Evolutionary conservation across 2,797 vertebrate genomes (phyloP).

Genomic region (Morelia viridis): DNA sequence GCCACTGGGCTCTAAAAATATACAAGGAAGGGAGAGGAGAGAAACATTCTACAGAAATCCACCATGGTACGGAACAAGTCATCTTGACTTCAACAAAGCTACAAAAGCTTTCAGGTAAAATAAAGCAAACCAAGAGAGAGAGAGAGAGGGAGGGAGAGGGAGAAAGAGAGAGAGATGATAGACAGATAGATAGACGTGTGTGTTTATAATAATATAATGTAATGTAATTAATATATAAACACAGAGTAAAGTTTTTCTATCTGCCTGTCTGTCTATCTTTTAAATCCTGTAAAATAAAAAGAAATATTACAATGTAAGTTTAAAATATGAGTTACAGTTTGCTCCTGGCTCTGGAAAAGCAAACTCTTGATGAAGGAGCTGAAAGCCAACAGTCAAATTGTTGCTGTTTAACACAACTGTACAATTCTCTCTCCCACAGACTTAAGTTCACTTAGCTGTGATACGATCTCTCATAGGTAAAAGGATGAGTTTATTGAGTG

Average conservation of each 20-base stretch:
- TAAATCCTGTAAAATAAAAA: constrained; percentile 38
- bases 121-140: neutral
- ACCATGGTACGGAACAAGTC: constrained; percentile 21
- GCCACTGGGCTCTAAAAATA: neutral
- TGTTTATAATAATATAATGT: neutral
- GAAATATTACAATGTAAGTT: constrained; percentile 27
- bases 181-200: neutral
- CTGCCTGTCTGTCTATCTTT: constrained; percentile 19
- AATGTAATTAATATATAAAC: neutral
- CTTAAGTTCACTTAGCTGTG: constrained; percentile 14
- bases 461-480: constrained; percentile 32
- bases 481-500: neutral
- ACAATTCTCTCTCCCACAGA: constrained; percentile 9
- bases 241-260: constrained; percentile 11
- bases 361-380: constrained; percentile 23
- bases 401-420: constrained; percentile 27
- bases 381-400: constrained; percentile 25
- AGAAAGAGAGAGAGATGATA: too few species aligned
- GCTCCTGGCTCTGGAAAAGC: constrained; percentile 28
- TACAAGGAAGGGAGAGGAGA: neutral
- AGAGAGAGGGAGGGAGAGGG: neutral
- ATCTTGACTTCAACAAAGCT: constrained; percentile 7
- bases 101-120: constrained; percentile 30
- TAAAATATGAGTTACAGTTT: constrained; percentile 18
- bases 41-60: constrained; percentile 14